These are phyloP conservation scores for Aurelia sp. DNA, from an alignment of 30 jellyfish, hydroid and myxozoan species.

Conservation along the genomic window DNA sequence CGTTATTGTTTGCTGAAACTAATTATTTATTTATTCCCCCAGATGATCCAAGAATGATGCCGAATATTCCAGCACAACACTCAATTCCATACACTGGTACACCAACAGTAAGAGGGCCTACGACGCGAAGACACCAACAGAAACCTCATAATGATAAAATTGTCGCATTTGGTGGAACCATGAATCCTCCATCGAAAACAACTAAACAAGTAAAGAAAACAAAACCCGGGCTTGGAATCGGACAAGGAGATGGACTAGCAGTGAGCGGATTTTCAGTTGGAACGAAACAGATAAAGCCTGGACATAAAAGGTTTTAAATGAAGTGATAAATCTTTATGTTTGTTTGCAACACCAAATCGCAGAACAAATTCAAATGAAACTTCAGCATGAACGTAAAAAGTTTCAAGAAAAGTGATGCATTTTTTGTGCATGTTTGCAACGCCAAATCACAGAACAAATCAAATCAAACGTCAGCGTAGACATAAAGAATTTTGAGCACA, in stretches of 20 bases:
- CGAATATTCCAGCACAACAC: slow-evolving; percentile 2
- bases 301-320: slow-evolving; percentile 80
- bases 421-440: too few relatives aligned
- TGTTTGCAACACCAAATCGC: too few relatives aligned
- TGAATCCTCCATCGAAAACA: slow-evolving; percentile 12
- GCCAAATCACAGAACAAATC: too few relatives aligned
- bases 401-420: too few relatives aligned
- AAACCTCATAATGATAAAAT: neutral
- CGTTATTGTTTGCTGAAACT: neutral
- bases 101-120: slow-evolving; percentile 24
- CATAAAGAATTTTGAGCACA: too few relatives aligned
- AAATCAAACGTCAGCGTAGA: too few relatives aligned
- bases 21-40: neutral
- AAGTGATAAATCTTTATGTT: too few relatives aligned
- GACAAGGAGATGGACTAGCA: slow-evolving; percentile 68
- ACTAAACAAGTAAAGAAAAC: neutral
- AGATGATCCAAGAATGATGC: neutral
- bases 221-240: slow-evolving; percentile 5
- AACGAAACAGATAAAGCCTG: slow-evolving; percentile 90
- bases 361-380: too few relatives aligned
- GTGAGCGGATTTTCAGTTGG: slow-evolving; percentile 96
- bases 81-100: slow-evolving; percentile 10
- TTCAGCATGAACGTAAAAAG: too few relatives aligned
- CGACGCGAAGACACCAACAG: slow-evolving; percentile 26
- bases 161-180: slow-evolving; percentile 45